These are phyloP conservation scores for Ranitomeya imitator DNA, from an alignment of 2,113 vertebrate species.

Conservation along the genomic window DNA sequence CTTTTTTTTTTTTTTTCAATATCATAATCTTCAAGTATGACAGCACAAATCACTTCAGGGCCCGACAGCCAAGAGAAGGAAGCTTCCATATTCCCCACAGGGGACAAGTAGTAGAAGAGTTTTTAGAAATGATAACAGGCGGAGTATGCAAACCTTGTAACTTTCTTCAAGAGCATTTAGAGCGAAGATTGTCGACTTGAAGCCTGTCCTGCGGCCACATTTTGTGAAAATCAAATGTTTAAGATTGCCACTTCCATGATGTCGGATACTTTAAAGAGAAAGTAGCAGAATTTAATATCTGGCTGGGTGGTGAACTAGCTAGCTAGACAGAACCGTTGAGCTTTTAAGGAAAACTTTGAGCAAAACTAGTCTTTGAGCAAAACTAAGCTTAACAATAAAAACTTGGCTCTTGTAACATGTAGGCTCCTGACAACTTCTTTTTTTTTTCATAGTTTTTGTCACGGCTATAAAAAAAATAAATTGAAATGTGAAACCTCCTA, in stretches of 20 bases:
- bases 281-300: background rate
- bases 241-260: background rate
- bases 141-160: background rate
- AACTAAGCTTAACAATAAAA: too few species aligned
- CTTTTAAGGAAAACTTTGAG: too few species aligned
- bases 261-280: background rate
- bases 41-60: background rate
- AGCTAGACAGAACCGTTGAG: background rate
- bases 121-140: constrained; percentile 14
- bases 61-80: constrained; percentile 23
- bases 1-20: background rate
- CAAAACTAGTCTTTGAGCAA: too few species aligned
- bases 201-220: constrained; percentile 9
- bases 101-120: constrained; percentile 10
- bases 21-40: constrained; percentile 24
- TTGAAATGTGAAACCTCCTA: too few species aligned
- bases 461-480: too few species aligned
- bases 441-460: too few species aligned
- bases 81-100: constrained; percentile 10
- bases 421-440: background rate
- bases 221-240: background rate
- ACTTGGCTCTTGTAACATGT: too few species aligned
- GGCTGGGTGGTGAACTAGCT: background rate
- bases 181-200: background rate
- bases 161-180: constrained; percentile 2